Conservation (phyloP, 2,113 vertebrate genomes). For the Osmerus mordax region DNA sequence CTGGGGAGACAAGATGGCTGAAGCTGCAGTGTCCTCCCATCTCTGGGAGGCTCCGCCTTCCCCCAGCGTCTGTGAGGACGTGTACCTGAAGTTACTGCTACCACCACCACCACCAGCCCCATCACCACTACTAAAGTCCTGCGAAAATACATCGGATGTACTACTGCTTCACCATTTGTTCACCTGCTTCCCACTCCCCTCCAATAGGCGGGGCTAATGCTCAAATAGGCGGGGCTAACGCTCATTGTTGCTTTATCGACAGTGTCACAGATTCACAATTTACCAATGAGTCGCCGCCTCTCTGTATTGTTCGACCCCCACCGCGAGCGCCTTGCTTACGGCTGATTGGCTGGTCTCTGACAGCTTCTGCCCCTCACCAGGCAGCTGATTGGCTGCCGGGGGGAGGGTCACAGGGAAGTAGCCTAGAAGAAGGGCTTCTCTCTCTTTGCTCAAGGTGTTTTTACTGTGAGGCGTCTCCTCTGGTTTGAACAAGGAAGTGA, state of each 20-base stretch:
- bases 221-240: not conserved
- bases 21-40: not conserved
- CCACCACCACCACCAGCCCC: constrained; percentile 22
- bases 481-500: constrained; percentile 10
- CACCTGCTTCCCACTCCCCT: not conserved
- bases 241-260: not conserved
- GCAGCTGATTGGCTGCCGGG: constrained; percentile 8
- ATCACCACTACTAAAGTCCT: not conserved
- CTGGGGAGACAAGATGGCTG: constrained; percentile 3
- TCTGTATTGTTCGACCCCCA: constrained; percentile 28
- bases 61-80: constrained; percentile 20
- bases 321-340: constrained; percentile 5
- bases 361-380: constrained; percentile 4
- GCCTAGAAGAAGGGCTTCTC: not conserved
- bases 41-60: constrained; percentile 17
- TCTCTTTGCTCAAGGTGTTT: constrained; percentile 52
- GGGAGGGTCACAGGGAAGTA: constrained; percentile 45
- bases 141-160: constrained; percentile 19
- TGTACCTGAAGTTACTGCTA: constrained; percentile 33
- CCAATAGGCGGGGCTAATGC: not conserved
- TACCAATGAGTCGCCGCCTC: constrained; percentile 6
- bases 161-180: constrained; percentile 4
- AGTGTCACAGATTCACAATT: constrained; percentile 13
- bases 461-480: constrained; percentile 48
- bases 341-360: constrained; percentile 6